phyloP scores from a whole-genome alignment of 2,113 vertebrate genomes.

The Gobius niger region DNA sequence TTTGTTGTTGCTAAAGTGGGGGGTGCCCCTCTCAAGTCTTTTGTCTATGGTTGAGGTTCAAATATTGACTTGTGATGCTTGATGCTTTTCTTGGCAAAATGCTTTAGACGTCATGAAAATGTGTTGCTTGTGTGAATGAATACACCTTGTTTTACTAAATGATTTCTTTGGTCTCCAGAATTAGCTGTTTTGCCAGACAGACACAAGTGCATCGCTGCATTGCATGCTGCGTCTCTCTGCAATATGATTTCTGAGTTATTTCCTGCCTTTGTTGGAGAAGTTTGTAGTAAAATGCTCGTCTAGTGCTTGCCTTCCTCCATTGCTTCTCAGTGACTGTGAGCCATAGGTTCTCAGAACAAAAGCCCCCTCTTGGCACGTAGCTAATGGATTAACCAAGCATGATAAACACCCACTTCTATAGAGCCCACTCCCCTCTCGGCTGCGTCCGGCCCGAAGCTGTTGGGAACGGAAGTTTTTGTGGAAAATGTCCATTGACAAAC shows the following conservation, averaged over 20 bases:
- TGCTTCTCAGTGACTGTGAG: slow-evolving; percentile 35
- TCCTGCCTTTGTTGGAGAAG: slow-evolving; percentile 12
- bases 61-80: slow-evolving; percentile 26
- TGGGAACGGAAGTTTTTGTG: neutral
- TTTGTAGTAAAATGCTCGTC: slow-evolving; percentile 10
- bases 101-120: slow-evolving; percentile 15
- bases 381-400: slow-evolving; percentile 72
- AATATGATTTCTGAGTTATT: slow-evolving; percentile 3
- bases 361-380: slow-evolving; percentile 54
- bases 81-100: neutral
- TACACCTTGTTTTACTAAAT: neutral
- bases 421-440: slow-evolving; percentile 12
- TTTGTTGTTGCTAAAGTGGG: slow-evolving; percentile 62
- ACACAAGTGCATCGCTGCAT: neutral
- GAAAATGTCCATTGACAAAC: slow-evolving; percentile 10
- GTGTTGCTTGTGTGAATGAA: neutral
- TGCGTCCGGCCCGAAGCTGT: slow-evolving; percentile 18
- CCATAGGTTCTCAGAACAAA: slow-evolving; percentile 64
- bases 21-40: slow-evolving; percentile 39
- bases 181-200: neutral
- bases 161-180: neutral
- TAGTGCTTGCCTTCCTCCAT: neutral
- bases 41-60: slow-evolving; percentile 44
- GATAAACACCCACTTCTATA: slow-evolving; percentile 45
- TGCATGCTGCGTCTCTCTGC: slow-evolving; percentile 2